Evolutionary conservation across 1,140 invertebrate genomes (phyloP), one percentile per base, ranked within the genome.

Genomic region (Tachypleus tridentatus): DNA sequence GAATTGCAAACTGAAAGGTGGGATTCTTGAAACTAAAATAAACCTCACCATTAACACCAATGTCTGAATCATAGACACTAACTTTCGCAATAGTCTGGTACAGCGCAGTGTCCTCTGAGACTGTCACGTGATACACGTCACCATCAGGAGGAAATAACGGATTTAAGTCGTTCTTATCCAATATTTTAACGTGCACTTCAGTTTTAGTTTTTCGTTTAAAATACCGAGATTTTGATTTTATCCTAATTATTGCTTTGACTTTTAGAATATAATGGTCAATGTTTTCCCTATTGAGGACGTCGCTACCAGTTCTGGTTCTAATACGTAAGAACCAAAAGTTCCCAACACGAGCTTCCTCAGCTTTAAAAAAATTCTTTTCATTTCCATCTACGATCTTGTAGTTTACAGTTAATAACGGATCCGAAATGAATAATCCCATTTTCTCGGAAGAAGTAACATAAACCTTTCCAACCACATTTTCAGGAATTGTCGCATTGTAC

Each of bases 271-370:
- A 97, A 58, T 82, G 81, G 71, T 93, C 89, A 66, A 86, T 86
- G 61, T 91, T 83, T 76, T 98, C 95, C 49, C 95, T 82, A 78
- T 98, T 97, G 52, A 97, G 78, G 62, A 91, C 88, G 49, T 86
- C 81, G 74, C 89, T 89, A 29, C 29, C 29, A 49, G 89, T 91
- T 73, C 88, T 83, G 65, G 89, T 95, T 69, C 92, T 81, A 64
- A 97, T 84, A 51, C 87, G 80, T 48, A 97, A 81, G 76, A 97
- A 98, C 77, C 87, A 92, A 80, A 96, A 97, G 78, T 97, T 90
- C 47, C 93, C 93, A 8, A 97, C 87, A 50, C 68, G 70, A 29
- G 64, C 58, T 2, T 91, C 86, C 74, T 96, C 93, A 0, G 90
- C 89, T 75, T 93, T 94, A 79, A 98, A 98, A 74, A 96, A 87